Evolutionary conservation across 1,140 invertebrate genomes (phyloP), one percentile per base, ranked within the genome.

Genomic region (Holcopasites calliopsidis): DNA sequence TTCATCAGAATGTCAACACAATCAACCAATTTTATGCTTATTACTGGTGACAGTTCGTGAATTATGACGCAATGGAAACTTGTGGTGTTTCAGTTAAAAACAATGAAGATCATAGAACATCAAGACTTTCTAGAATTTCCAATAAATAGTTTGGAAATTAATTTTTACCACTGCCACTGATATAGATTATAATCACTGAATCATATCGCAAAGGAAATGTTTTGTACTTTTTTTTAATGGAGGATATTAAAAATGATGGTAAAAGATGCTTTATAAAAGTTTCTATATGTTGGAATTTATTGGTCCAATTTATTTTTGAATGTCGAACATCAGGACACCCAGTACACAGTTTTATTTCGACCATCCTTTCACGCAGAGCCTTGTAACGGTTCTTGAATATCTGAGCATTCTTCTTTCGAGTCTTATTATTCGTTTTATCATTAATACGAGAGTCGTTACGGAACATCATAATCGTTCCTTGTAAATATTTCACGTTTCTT

Each of bases 21-120:
- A 79, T 81, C 77, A 79, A 73, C 76, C 42, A 49, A 70, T 73
- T 61, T 58, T 8, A 18, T 26, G 52, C 21, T 23, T 21, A n/a
- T 40, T 55, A 23, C 11, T 8, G 0, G 10, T 11, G 16, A 40
- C 55, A 5, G 44, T 6, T 38, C 44, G 47, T 61, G 23, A 49
- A 23, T 57, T 62, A 52, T n/a, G 57, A 21, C 35, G 18, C 52
- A 42, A 69, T 68, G 21, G 55, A 74, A 76, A 71, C 72, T 77
- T 62, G 80, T 44, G 54, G 16, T 3, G 18, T 35, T 18, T 21
- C 54, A 31, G 23, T 33, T 33, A n/a, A n/a, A n/a, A n/a, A n/a
- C n/a, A n/a, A n/a, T n/a, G 16, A 47, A 26, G 23, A 65, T 33
- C 18, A 42, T n/a, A n/a, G n/a, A n/a, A n/a, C n/a, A n/a, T n/a